Evolutionary conservation across 2,113 vertebrate species (phyloP).

Genomic region (Diadophis punctatus): DNA sequence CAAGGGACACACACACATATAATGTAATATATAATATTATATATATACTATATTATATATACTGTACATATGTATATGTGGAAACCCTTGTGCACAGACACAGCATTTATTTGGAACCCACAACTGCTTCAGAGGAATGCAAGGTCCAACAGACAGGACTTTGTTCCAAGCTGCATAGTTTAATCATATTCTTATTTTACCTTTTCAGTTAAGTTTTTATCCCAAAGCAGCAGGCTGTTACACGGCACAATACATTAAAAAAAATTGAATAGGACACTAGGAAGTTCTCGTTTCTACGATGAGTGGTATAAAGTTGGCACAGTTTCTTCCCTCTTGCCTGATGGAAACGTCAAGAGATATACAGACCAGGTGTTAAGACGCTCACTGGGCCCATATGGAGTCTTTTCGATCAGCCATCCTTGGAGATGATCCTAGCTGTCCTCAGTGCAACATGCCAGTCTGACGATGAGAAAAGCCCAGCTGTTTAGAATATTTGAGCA

Average conservation of each 20-base stretch:
- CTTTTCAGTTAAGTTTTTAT: background rate
- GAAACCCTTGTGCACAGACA: background rate
- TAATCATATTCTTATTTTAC: background rate
- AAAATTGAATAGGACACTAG: background rate
- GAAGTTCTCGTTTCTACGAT: background rate
- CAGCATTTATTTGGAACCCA: background rate
- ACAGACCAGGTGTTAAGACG: background rate
- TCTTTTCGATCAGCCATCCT: background rate
- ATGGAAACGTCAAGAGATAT: background rate
- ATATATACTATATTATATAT: background rate
- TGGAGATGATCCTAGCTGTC: background rate
- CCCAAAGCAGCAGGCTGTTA: background rate
- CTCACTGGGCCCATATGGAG: slow-evolving; percentile 1
- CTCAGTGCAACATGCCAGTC: background rate
- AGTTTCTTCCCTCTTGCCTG: background rate
- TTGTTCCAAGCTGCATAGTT: background rate
- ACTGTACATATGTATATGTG: background rate
- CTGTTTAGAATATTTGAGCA: slow-evolving; percentile 5
- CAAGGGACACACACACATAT: background rate
- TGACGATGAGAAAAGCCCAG: slow-evolving; percentile 14
- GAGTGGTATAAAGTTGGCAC: background rate
- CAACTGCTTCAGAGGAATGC: background rate
- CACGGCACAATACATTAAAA: background rate
- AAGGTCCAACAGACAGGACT: background rate
- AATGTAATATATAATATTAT: background rate